These are phyloP conservation scores for Daboia siamensis DNA, from an alignment of 2,113 vertebrate genomes.

Conservation along the genomic window DNA sequence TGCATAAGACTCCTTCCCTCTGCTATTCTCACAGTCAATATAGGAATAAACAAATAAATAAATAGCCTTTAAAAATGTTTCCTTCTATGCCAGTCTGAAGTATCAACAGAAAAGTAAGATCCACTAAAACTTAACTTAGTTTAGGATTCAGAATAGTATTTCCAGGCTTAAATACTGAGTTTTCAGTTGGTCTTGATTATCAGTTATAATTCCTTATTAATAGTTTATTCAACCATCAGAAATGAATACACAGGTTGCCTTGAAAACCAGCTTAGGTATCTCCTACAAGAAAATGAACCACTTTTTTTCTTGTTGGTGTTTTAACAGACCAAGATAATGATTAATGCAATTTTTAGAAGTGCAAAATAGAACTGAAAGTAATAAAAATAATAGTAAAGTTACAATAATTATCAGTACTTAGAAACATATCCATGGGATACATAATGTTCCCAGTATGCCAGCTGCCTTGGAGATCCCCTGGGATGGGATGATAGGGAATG, in stretches of 20 bases:
- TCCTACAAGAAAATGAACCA: not conserved
- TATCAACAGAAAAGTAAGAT: not conserved
- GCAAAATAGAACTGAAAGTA: slow-evolving; percentile 1
- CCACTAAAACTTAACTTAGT: not conserved
- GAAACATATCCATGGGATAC: not conserved
- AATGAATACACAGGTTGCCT: not conserved
- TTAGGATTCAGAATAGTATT: not conserved
- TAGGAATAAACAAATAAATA: not conserved
- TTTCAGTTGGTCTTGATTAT: not conserved
- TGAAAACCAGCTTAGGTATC: not conserved
- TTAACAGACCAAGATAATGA: slow-evolving; percentile 4
- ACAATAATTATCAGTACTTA: not conserved
- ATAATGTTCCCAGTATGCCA: not conserved
- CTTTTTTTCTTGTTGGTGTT: not conserved
- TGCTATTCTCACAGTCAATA: not conserved
- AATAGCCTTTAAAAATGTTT: not conserved
- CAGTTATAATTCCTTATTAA: not conserved
- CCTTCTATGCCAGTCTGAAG: not conserved
- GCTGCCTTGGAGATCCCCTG: not conserved
- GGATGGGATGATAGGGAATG: not conserved
- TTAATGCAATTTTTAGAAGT: not conserved
- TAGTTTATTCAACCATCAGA: not conserved
- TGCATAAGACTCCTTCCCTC: not conserved
- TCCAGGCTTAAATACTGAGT: not conserved
- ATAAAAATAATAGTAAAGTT: not conserved